Base-by-base conservation (phyloP, 2,888 invertebrate species). In the Pyrocoelia pectoralis region DNA sequence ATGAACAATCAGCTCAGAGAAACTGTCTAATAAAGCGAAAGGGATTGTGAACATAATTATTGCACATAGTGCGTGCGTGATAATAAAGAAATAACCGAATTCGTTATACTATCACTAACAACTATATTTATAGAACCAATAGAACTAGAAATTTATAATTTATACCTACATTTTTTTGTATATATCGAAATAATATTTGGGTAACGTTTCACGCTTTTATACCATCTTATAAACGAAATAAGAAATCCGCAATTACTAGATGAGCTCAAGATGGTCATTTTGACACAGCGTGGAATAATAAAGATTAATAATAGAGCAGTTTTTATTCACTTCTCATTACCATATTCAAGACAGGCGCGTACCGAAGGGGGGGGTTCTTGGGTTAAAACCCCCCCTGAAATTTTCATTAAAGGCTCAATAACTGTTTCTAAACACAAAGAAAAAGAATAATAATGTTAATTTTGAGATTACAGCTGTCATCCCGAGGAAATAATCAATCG, bases 41-140 rank as follows among this genome's bases (percentile, higher is more conserved):
- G 46, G 46, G 46, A 46, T 18, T 46, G 6, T 15, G 19, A 46
- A 46, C 8, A 9, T 46, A 46, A 46, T 46, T 46, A 46, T n/a
- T n/a, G n/a, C 17, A 46, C 9, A 33, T n/a, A 33, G 3, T 5
- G 17, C 17, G 17, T 46, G 46, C 46, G 46, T 46, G 46, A n/a
- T 46, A 46, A 46, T 46, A 46, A 46, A 46, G 46, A 46, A 46
- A 46, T 46, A 46, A 10, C 14, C 14, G 8, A 46, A 46, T 46
- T 46, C 46, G 46, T 46, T 46, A 46, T 46, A 17, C 46, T 46
- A 15, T 18, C 14, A 46, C 46, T 14, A 46, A 46, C 43, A 46
- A 46, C 46, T 46, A 17, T 46, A 18, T 17, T 46, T 46, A 46
- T 33, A 33, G 3, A 33, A 4, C n/a, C 33, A n/a, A 10, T 17